Base-by-base conservation (phyloP, 2,797 vertebrate species). In the Rhinogobio ventralis region DNA sequence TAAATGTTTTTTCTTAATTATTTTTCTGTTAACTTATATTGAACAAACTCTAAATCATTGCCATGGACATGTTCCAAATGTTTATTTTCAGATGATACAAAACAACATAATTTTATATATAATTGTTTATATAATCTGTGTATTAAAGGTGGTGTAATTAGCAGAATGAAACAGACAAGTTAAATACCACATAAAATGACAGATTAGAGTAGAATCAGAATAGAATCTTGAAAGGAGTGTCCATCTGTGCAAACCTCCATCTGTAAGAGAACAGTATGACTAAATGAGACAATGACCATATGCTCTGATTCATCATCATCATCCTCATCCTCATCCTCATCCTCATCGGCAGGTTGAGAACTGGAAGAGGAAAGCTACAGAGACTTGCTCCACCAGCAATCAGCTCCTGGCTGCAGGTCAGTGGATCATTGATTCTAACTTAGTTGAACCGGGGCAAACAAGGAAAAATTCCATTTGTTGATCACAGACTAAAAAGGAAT, bases 371-470 rank as follows among this genome's bases (percentile, higher is more conserved):
- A 94, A 93, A 86, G 95, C 97, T 36, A 91, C 95, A 55, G 97
- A 97, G 90, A 95, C 90, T 0, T 99, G 97, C 77, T 95, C 96
- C 85, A 92, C 94, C 66, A 96, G 95, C 91, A 97, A 96, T 89
- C 96, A 97, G 81, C 94, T 95, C 71, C 92, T 97, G 15, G 93
- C 95, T 90, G 94, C 95, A 95, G 97, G 97, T 98, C 90, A 96
- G 88, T 90, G 36, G 0, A 1, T 30, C 57, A 45, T 51, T 10
- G 73, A 14, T n/a, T 68, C 6, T 33, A n/a, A 77, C 53, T 81
- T 30, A 76, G 76, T 72, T 23, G 79, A 86, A 14, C 90, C 86
- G 92, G 94, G 93, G 93, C 93, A 95, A 96, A 95, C 93, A 95
- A 95, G 94, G 87, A 92, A 95, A 92, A 91, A 94, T 91, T 92